A percentile compares a stretch with the other conserved stretches of the same genome.
Conservation (phyloP, 2,797 vertebrate genomes). For the Helarctos malayanus region DNA sequence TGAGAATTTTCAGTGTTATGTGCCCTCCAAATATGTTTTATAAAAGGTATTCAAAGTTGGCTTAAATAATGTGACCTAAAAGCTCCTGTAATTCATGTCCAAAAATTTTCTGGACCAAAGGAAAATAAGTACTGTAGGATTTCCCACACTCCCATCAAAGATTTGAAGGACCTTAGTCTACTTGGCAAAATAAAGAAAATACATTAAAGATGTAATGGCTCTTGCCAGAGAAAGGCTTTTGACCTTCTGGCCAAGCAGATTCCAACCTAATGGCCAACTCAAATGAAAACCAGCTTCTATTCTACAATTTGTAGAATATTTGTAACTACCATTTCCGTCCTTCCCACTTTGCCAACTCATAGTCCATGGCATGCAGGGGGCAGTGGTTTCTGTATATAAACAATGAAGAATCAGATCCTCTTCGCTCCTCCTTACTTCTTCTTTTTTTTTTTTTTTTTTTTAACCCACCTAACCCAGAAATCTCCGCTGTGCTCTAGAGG, state of each 20-base stretch:
- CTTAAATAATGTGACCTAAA: neutral
- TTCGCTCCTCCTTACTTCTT: neutral
- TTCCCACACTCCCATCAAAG: neutral
- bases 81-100: neutral
- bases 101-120: constrained; percentile 3
- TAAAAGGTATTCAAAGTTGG: neutral
- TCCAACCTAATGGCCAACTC: constrained; percentile 52
- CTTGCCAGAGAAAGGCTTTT: constrained; percentile 42
- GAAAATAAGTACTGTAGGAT: constrained; percentile 1
- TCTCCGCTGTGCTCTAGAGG: neutral
- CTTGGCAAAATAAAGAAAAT: constrained; percentile 47
- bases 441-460: neutral
- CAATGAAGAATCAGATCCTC: constrained; percentile 8
- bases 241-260: constrained; percentile 11
- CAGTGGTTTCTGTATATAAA: constrained; percentile 6
- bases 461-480: neutral
- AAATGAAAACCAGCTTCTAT: constrained; percentile 46
- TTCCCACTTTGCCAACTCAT: neutral
- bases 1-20: neutral
- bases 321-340: constrained; percentile 41
- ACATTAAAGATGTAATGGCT: neutral
- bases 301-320: constrained; percentile 45
- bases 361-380: neutral
- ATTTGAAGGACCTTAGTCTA: constrained; percentile 40
- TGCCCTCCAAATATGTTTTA: neutral